phyloP scores from a whole-genome alignment of 2,113 vertebrate genomes.

The Argyrosomus japonicus region DNA sequence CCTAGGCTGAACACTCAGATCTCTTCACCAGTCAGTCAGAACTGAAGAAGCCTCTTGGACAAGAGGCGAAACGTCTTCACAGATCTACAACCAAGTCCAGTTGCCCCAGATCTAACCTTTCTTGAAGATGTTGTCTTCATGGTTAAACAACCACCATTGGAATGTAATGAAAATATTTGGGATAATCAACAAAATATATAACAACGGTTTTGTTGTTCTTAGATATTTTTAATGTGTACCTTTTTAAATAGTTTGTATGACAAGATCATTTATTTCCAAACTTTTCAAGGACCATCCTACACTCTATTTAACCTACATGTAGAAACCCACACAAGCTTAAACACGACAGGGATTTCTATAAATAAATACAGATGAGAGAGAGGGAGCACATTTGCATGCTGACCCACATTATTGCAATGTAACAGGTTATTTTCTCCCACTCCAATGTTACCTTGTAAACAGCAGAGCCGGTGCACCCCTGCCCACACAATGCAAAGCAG shows the following conservation, averaged over 20 bases:
- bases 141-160: too few relatives aligned
- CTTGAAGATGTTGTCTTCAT: too few relatives aligned
- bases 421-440: slow-evolving; percentile 16
- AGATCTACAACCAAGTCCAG: too few relatives aligned
- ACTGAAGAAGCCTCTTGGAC: too few relatives aligned
- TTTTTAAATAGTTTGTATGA: not conserved
- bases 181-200: too few relatives aligned
- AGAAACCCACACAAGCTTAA: not conserved
- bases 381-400: slow-evolving; percentile 28
- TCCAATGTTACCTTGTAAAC: not conserved
- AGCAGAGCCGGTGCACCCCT: not conserved
- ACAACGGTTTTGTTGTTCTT: too few relatives aligned
- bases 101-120: too few relatives aligned
- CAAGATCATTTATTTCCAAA: not conserved
- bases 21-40: too few relatives aligned
- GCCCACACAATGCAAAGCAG: slow-evolving; percentile 33
- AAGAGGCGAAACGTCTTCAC: too few relatives aligned
- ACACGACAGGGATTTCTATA: slow-evolving; percentile 25
- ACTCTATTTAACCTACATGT: not conserved
- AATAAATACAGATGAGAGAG: slow-evolving; percentile 21
- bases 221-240: too few relatives aligned
- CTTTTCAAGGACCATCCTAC: not conserved
- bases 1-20: too few relatives aligned
- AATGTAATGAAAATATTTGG: too few relatives aligned
- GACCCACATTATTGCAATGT: slow-evolving; percentile 44